Evolutionary conservation across 2,113 vertebrate genomes (phyloP), one percentile per base, ranked within the genome.

Genomic region (Etheostoma spectabile): DNA sequence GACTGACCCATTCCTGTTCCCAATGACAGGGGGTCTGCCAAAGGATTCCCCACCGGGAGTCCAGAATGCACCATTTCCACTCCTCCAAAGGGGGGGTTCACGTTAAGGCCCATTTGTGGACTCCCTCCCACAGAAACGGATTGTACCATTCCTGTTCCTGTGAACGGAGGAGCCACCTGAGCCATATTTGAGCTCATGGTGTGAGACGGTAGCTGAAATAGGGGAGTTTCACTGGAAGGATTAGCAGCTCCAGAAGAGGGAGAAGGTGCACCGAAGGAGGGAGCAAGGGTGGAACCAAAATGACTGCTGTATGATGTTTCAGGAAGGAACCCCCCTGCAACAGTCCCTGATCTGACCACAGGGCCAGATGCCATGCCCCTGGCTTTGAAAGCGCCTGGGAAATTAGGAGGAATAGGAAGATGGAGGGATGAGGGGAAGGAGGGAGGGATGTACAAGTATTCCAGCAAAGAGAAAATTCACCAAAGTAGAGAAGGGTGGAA

Each of bases 191-290:
- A 24, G 60, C 71, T 77, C 12, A 61, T 11, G 22, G 59, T 30
- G 1, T 56, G 38, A 60, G 79, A 38, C 0, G 86, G 79, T 2
- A 64, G 65, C 63, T 80, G 88, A 74, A 82, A 64, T 4, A 45
- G 66, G 18, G 86, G 77, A 4, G 86, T 18, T 7, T 80, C 49
- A 18, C 51, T 0, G 85, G 80, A 13, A 89, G 92, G 52, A 90
- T 0, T 84, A 86, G 49, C 90, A 92, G 88, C 89, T 92, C 21
- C 92, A 88, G 60, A 95, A 77, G 35, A 85, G 88, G 45, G 38
- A 52, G n/a, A 10, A 49, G 77, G 2, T 30, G 79, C 70, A 38
- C 24, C 80, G 30, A 38, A 45, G 19, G 78, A 8, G 33, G 78
- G 51, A 5, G 74, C 15, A 13, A 65, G 24, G 74, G 24, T 60